These are phyloP conservation scores for Ashinkailepas kermadecensis DNA, from an alignment of 2,888 invertebrate genomes.

Conservation along the genomic window DNA sequence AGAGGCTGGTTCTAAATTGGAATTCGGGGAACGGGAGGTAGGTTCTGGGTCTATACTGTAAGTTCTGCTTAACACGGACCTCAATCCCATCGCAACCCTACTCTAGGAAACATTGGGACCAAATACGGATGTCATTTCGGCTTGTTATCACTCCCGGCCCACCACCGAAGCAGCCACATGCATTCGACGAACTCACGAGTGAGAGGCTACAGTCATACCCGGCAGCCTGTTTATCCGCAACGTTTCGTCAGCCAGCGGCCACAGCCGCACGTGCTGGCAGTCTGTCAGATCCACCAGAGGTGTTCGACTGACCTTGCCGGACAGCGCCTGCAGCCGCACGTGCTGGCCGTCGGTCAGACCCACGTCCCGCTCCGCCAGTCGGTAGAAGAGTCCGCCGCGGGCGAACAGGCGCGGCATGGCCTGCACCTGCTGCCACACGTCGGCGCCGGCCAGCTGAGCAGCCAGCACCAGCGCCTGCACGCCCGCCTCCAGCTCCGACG, in stretches of 20 bases:
- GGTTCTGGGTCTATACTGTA: too few species aligned
- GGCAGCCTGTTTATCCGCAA: too few species aligned
- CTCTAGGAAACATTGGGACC: too few species aligned
- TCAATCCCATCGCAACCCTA: too few species aligned
- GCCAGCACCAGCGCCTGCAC: slow-evolving; percentile 10
- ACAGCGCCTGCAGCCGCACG: not conserved
- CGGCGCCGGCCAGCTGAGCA: not conserved
- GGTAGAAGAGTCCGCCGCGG: slow-evolving; percentile 2
- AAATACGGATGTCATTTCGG: too few species aligned
- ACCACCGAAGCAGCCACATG: too few species aligned
- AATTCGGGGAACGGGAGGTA: too few species aligned
- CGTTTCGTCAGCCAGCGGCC: not conserved
- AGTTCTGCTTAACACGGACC: too few species aligned
- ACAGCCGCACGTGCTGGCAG: not conserved
- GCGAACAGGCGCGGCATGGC: slow-evolving; percentile 4
- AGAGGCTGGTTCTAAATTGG: too few species aligned
- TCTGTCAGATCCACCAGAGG: not conserved
- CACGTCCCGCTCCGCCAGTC: not conserved
- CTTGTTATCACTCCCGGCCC: too few species aligned
- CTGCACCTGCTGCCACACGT: slow-evolving; percentile 10
- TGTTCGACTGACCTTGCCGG: not conserved
- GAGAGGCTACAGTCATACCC: too few species aligned
- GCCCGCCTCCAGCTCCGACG: slow-evolving; percentile 1
- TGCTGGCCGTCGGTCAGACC: not conserved
- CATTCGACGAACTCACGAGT: too few species aligned